phyloP scores from a whole-genome alignment of 1,140 invertebrate species.

The Drosophila busckii region DNA sequence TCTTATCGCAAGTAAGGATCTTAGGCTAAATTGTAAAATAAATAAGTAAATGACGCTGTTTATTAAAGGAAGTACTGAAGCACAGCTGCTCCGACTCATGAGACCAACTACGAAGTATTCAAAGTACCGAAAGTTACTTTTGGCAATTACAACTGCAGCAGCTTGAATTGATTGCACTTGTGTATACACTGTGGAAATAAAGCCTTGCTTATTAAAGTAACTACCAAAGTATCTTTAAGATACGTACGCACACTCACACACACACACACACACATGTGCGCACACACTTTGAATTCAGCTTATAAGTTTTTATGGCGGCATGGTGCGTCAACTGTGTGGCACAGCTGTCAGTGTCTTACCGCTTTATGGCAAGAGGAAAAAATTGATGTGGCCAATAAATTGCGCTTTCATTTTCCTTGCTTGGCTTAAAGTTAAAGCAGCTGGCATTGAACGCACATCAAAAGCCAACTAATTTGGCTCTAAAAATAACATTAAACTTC shows the following conservation, averaged over 20 bases:
- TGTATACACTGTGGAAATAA: slow-evolving; percentile 27
- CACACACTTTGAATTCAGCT: slow-evolving; percentile 22
- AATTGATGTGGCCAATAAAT: slow-evolving; percentile 39
- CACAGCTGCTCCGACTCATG: no score
- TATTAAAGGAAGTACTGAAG: no score
- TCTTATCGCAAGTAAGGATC: no score
- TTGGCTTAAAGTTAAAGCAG: slow-evolving; percentile 40
- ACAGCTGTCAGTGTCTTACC: slow-evolving; percentile 13
- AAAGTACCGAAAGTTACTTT: slow-evolving; percentile 18
- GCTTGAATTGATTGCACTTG: slow-evolving; percentile 62
- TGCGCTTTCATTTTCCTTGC: slow-evolving; percentile 7
- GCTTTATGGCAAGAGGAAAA: slow-evolving; percentile 18
- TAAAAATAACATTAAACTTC: slow-evolving; percentile 77
- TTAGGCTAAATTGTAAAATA: no score
- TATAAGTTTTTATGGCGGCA: slow-evolving; percentile 43
- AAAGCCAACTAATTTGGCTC: slow-evolving; percentile 76
- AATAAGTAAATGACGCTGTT: no score
- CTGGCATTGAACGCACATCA: slow-evolving; percentile 57
- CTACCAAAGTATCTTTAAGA: slow-evolving; percentile 51
- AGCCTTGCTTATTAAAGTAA: slow-evolving; percentile 20
- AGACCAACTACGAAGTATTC: no score
- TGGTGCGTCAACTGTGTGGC: slow-evolving; percentile 10
- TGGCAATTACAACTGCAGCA: slow-evolving; percentile 53
- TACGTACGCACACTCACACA: slow-evolving; percentile 30
- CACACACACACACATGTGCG: slow-evolving; percentile 32